Evolutionary conservation across 1,140 invertebrate genomes (phyloP).

Genomic region (Drosophila busckii): DNA sequence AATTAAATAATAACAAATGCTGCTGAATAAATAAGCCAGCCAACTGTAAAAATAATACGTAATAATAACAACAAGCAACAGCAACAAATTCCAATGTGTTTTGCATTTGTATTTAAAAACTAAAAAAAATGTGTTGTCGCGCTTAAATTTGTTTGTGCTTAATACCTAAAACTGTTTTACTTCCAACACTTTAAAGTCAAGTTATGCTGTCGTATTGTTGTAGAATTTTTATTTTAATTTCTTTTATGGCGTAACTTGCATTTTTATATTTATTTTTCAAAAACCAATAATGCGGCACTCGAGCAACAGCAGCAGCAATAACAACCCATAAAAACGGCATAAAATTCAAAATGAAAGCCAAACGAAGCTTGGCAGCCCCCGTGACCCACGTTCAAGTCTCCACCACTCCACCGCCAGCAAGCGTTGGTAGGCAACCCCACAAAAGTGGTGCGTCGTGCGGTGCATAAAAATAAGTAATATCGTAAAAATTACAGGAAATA

Average conservation of each 20-base stretch:
- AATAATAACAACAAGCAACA: slow-evolving; percentile 30
- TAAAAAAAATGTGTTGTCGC: background rate
- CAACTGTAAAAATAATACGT: slow-evolving; percentile 74
- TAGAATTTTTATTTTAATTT: slow-evolving; percentile 57
- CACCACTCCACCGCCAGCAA: background rate
- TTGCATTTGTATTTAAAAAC: slow-evolving; percentile 12
- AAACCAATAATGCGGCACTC: slow-evolving; percentile 62
- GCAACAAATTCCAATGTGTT: slow-evolving; percentile 16
- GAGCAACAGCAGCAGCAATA: slow-evolving; percentile 20
- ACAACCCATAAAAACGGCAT: slow-evolving; percentile 62
- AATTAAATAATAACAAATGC: slow-evolving; percentile 73
- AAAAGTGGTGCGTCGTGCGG: slow-evolving; percentile 46
- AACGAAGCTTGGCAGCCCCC: slow-evolving; percentile 29
- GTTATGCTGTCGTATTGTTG: background rate
- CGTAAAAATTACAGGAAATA: slow-evolving; percentile 76
- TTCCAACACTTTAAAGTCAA: slow-evolving; percentile 2
- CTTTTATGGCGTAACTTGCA: slow-evolving; percentile 48
- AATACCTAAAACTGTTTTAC: too few species aligned
- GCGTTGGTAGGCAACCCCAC: background rate
- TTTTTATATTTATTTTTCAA: slow-evolving; percentile 47
- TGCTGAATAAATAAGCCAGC: slow-evolving; percentile 49
- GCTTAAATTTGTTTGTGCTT: too few species aligned
- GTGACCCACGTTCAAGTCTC: slow-evolving; percentile 17
- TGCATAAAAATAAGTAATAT: slow-evolving; percentile 77
- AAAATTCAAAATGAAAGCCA: slow-evolving; percentile 73